Evolutionary conservation across 2,113 vertebrate species (phyloP).

Genomic region (Atrichornis clamosus): DNA sequence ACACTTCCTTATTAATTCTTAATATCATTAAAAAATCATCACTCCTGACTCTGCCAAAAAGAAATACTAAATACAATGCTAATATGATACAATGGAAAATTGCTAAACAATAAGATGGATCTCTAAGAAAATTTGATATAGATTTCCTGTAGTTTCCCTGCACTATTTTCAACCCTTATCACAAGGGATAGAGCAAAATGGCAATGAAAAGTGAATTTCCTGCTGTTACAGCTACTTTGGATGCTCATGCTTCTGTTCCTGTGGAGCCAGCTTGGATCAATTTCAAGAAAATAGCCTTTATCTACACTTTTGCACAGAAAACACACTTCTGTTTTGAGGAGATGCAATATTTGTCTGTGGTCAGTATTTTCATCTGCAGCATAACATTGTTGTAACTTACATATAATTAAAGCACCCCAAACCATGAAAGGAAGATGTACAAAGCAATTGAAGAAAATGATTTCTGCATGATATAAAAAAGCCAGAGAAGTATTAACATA

Average conservation of each 20-base stretch:
- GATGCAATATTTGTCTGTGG: not conserved
- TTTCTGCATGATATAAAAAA: not conserved
- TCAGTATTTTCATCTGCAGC: not conserved
- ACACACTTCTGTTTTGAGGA: conserved; percentile 59
- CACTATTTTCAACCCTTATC: conserved; percentile 53
- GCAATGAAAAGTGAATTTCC: conserved; percentile 60
- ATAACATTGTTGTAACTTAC: not conserved
- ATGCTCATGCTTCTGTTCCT: conserved; percentile 39
- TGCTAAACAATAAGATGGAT: conserved; percentile 16
- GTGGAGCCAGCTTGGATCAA: conserved; percentile 53
- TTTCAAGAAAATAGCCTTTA: conserved; percentile 69
- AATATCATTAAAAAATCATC: not conserved
- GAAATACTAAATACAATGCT: not conserved
- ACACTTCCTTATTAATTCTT: not conserved
- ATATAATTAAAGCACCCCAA: not conserved
- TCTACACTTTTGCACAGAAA: conserved; percentile 62
- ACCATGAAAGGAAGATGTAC: not conserved
- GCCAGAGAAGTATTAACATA: not conserved
- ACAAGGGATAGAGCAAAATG: conserved; percentile 30
- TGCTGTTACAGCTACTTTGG: conserved; percentile 40
- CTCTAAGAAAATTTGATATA: conserved; percentile 26
- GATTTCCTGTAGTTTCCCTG: conserved; percentile 36
- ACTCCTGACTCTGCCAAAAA: not conserved
- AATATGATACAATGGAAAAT: not conserved
- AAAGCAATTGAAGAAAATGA: not conserved